Evolutionary conservation across 2,797 vertebrate genomes (phyloP).

Genomic region (Pygocentrus nattereri): DNA sequence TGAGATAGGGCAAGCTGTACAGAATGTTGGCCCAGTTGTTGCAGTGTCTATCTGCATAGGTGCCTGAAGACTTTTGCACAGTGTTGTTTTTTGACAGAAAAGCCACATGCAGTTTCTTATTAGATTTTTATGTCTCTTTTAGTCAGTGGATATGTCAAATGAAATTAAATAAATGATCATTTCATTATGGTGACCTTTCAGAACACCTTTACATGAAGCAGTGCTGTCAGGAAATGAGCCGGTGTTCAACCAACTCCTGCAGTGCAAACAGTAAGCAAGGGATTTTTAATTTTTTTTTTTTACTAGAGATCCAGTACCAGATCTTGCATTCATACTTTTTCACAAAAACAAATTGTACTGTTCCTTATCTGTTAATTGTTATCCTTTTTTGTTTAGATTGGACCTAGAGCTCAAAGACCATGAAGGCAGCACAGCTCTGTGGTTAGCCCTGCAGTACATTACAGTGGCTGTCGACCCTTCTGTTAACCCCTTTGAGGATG

Average conservation of each 20-base stretch:
- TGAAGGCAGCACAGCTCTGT: constrained; percentile 93
- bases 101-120: too few relatives aligned
- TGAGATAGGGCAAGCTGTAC: background rate
- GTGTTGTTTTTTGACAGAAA: too few relatives aligned
- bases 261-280: constrained; percentile 95
- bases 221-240: constrained; percentile 91
- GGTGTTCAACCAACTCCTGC: constrained; percentile 94
- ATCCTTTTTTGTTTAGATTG: constrained; percentile 73
- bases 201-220: constrained; percentile 92
- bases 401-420: constrained; percentile 96
- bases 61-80: too few relatives aligned
- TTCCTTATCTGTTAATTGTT: background rate
- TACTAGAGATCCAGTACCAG: too few relatives aligned
- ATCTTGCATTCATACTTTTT: background rate
- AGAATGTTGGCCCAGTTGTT: background rate
- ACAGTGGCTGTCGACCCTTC: constrained; percentile 89
- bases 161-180: background rate
- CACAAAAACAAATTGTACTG: background rate
- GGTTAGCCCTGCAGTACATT: constrained; percentile 96
- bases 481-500: constrained; percentile 93
- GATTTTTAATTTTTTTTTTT: too few relatives aligned
- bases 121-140: too few relatives aligned
- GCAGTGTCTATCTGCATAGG: too few relatives aligned
- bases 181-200: constrained; percentile 61
- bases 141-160: too few relatives aligned